Evolutionary conservation across 2,113 vertebrate species (phyloP).

Genomic region (Argyrosomus japonicus): DNA sequence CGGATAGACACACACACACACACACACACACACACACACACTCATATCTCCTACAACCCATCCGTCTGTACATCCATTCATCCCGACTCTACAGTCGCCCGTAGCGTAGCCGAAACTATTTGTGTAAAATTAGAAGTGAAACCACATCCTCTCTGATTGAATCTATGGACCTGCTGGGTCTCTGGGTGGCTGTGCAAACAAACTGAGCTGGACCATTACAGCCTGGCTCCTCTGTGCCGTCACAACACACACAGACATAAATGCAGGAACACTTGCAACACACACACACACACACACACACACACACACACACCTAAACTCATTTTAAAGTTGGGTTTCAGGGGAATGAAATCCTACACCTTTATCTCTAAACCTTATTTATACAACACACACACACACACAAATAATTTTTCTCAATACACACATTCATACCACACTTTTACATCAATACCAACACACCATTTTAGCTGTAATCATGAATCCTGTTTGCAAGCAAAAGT

Average conservation of each 20-base stretch:
- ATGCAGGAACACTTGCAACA: neutral
- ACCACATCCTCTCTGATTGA: slow-evolving; percentile 77
- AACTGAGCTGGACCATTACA: slow-evolving; percentile 64
- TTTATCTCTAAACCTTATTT: slow-evolving; percentile 41
- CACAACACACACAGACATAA: slow-evolving; percentile 31
- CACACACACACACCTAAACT: slow-evolving; percentile 28
- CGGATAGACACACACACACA: neutral
- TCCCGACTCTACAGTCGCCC: slow-evolving; percentile 29
- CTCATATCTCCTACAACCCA: slow-evolving; percentile 25
- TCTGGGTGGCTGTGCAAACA: slow-evolving; percentile 73
- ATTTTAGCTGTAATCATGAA: no score
- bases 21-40: neutral
- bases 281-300: neutral
- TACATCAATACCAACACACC: no score
- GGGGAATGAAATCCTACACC: slow-evolving; percentile 42
- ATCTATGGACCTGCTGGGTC: slow-evolving; percentile 65
- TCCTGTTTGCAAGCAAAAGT: no score
- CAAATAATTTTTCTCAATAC: neutral
- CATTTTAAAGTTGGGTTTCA: slow-evolving; percentile 37
- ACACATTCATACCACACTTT: no score
- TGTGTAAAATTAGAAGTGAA: slow-evolving; percentile 71
- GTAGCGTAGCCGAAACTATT: slow-evolving; percentile 47
- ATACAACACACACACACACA: slow-evolving; percentile 22
- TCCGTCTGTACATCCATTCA: slow-evolving; percentile 34
- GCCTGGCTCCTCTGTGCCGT: slow-evolving; percentile 45